These are phyloP conservation scores for Drosophila grimshawi DNA, from an alignment of 1,140 invertebrate species.

Conservation along the genomic window DNA sequence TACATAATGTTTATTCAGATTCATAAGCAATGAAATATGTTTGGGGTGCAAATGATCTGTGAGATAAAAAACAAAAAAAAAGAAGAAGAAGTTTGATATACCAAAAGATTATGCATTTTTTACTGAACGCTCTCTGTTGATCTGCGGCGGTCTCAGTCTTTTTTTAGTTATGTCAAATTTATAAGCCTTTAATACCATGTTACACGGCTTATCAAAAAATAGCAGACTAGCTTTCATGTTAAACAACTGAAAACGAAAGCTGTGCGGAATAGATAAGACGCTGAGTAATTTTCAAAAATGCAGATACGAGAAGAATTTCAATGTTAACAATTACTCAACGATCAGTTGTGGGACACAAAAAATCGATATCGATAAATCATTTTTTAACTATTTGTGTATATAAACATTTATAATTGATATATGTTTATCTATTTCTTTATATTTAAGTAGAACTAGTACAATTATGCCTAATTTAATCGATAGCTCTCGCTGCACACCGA, in stretches of 20 bases:
- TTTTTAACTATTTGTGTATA: too few species aligned
- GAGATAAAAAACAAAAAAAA: too few species aligned
- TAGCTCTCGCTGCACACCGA: too few species aligned
- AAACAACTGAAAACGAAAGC: constrained; percentile 10
- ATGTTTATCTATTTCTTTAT: too few species aligned
- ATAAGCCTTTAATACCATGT: constrained; percentile 19
- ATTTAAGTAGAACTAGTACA: too few species aligned
- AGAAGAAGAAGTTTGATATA: too few species aligned
- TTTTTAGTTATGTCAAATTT: constrained; percentile 8
- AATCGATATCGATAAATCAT: not conserved
- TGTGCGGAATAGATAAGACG: constrained; percentile 12
- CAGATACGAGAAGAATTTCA: constrained; percentile 18
- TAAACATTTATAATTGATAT: too few species aligned
- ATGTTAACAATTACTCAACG: not conserved
- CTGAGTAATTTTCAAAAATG: constrained; percentile 9
- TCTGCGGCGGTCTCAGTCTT: not conserved
- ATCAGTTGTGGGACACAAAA: not conserved
- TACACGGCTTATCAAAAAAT: constrained; percentile 26
- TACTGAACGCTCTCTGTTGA: too few species aligned
- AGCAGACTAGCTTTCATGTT: constrained; percentile 2
- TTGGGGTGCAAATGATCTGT: not conserved
- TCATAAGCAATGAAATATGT: not conserved
- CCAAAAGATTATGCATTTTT: not conserved
- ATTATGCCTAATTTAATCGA: too few species aligned
- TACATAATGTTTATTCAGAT: not conserved